Evolutionary conservation across 2,797 vertebrate genomes (phyloP), one percentile per base, ranked within the genome.

Genomic region (Lates japonicus): DNA sequence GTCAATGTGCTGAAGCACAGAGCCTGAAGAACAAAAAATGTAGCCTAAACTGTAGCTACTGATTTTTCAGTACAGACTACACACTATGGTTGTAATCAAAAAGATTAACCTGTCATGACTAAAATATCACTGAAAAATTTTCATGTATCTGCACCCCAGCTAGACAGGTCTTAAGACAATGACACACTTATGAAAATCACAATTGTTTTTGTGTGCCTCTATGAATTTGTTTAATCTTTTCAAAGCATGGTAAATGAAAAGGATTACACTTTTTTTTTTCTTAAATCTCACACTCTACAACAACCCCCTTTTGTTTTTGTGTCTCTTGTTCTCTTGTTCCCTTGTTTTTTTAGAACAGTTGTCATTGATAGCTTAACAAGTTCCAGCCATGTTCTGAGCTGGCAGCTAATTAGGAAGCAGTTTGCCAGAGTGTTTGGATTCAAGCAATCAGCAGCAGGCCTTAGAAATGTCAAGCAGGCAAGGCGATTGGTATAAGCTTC

Each of bases 401-500:
- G 76, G 80, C 79, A 87, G 78, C 76, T 88, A 91, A 89, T 92
- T 86, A 92, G 70, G 59, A 80, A 84, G 78, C 71, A 71, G 73
- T 89, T 89, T 88, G 64, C 77, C 73, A 70, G 64, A 78, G 61
- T 69, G 37, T 65, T 80, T 84, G 73, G 78, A 87, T 84, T 80
- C 84, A 88, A 88, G 54, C 74, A 89, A 89, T 88, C 76, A 85
- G 48, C 74, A 80, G 79, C 61, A 69, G 70, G 61, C 39, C 48
- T 58, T 70, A 75, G 41, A 90, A 81, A 90, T 79, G 81, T 88
- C 83, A 87, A 74, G 70, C 65, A 81, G 78, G 57, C 71, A 48
- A 48, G 68, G 44, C 65, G 37, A 70, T 69, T 88, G 31, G 71
- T 84, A 88, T 79, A 73, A 76, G 61, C 59, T 67, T 81, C 19